These are phyloP conservation scores for Zosterops borbonicus DNA, from an alignment of 2,113 vertebrate genomes.

Conservation along the genomic window DNA sequence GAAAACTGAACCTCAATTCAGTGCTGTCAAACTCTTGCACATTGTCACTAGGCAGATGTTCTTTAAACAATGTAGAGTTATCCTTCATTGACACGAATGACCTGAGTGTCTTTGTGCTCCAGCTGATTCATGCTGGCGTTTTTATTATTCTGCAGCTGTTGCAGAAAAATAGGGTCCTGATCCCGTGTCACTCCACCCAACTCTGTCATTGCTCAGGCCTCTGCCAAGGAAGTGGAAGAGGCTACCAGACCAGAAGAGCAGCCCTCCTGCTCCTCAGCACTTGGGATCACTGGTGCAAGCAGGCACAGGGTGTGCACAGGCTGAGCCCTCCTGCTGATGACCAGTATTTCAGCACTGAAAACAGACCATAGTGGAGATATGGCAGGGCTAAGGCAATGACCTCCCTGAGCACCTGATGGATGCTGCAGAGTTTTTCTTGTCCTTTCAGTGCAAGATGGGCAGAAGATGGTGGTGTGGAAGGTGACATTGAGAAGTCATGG, in stretches of 20 bases:
- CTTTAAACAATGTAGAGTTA: not conserved
- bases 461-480: not conserved
- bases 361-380: accelerated
- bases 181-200: not conserved
- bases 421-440: not conserved
- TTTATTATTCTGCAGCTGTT: not conserved
- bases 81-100: not conserved
- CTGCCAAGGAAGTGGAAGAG: not conserved
- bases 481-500: not conserved
- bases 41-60: not conserved
- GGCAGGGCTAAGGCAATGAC: not conserved
- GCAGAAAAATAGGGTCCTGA: not conserved
- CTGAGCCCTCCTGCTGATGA: not conserved
- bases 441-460: not conserved
- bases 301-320: not conserved
- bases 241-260: not conserved
- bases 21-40: not conserved
- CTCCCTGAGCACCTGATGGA: accelerated
- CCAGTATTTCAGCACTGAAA: not conserved
- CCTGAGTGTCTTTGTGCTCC: not conserved
- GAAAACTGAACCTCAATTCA: not conserved
- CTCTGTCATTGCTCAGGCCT: not conserved
- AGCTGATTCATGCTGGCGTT: not conserved
- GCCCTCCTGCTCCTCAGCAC: not conserved
- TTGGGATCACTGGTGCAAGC: accelerated